Evolutionary conservation across 2,113 vertebrate species (phyloP).

Genomic region (Cynoglossus semilaevis): DNA sequence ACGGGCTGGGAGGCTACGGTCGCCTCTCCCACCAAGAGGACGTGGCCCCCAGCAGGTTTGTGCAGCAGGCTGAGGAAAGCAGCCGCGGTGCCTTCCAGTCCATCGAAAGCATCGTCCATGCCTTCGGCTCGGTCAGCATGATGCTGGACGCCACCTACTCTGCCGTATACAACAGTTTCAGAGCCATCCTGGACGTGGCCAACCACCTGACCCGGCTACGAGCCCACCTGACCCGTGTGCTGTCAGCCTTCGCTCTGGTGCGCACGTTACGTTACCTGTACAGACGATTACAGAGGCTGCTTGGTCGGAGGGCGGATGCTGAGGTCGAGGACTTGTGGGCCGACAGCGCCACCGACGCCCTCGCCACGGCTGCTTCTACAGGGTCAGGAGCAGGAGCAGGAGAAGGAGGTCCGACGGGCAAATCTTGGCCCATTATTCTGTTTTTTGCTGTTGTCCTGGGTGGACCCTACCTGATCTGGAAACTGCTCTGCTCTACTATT

Average conservation of each 20-base stretch:
- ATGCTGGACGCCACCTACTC: conserved; percentile 99
- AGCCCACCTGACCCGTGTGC: conserved; percentile 90
- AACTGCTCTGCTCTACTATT: conserved; percentile 84
- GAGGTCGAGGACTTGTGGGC: conserved; percentile 94
- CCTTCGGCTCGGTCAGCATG: conserved; percentile 95
- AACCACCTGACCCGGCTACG: conserved; percentile 95
- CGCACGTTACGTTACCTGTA: conserved; percentile 92
- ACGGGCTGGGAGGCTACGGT: conserved; percentile 80
- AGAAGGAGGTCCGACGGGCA: conserved; percentile 80
- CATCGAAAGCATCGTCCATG: conserved; percentile 97
- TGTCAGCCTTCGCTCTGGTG: conserved; percentile 94
- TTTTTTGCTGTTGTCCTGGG: conserved; percentile 96
- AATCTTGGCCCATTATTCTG: conserved; percentile 96
- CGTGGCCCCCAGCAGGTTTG: conserved; percentile 88
- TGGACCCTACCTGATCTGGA: conserved; percentile 98
- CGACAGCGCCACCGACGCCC: conserved; percentile 83
- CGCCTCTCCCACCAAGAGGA: conserved; percentile 82
- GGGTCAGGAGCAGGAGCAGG: conserved; percentile 61
- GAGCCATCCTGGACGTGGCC: conserved; percentile 94
- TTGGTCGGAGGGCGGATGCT: conserved; percentile 80
- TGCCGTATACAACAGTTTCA: conserved; percentile 96
- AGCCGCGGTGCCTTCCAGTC: conserved; percentile 97
- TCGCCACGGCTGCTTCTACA: conserved; percentile 45
- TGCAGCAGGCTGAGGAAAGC: conserved; percentile 96
- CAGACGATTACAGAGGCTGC: conserved; percentile 80